phyloP scores from a whole-genome alignment of 2,888 invertebrate species.

The Himalopsyche japonica region DNA sequence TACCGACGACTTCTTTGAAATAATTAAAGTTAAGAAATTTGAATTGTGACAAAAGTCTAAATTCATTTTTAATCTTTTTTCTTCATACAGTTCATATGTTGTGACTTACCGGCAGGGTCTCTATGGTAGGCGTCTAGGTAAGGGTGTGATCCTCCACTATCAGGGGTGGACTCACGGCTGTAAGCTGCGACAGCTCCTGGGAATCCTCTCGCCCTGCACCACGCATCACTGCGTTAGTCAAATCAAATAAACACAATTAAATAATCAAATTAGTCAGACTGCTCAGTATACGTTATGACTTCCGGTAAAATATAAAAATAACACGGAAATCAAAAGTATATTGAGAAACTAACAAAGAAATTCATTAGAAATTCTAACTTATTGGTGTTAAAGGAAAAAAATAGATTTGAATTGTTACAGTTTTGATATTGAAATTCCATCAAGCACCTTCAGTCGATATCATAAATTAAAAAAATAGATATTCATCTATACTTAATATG shows the following conservation, averaged over 20 bases:
- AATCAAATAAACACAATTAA: not conserved
- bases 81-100: too few relatives aligned
- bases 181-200: constrained; percentile 70
- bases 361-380: too few relatives aligned
- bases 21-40: too few relatives aligned
- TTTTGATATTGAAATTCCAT: too few relatives aligned
- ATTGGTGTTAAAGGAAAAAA: too few relatives aligned
- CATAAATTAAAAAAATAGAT: too few relatives aligned
- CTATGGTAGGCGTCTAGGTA: constrained; percentile 83
- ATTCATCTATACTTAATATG: too few relatives aligned
- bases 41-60: too few relatives aligned
- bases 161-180: constrained; percentile 87
- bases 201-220: constrained; percentile 59
- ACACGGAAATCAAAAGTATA: not conserved
- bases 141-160: constrained; percentile 82
- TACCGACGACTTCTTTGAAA: too few relatives aligned
- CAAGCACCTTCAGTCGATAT: too few relatives aligned
- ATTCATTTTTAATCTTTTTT: too few relatives aligned
- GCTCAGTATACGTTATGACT: not conserved
- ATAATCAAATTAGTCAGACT: not conserved
- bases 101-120: constrained; percentile 76
- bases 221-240: constrained; percentile 33
- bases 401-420: too few relatives aligned
- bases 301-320: not conserved
- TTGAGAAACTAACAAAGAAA: not conserved